These are phyloP conservation scores for Lagopus leucura DNA, from an alignment of 2,113 vertebrate species.

Conservation along the genomic window DNA sequence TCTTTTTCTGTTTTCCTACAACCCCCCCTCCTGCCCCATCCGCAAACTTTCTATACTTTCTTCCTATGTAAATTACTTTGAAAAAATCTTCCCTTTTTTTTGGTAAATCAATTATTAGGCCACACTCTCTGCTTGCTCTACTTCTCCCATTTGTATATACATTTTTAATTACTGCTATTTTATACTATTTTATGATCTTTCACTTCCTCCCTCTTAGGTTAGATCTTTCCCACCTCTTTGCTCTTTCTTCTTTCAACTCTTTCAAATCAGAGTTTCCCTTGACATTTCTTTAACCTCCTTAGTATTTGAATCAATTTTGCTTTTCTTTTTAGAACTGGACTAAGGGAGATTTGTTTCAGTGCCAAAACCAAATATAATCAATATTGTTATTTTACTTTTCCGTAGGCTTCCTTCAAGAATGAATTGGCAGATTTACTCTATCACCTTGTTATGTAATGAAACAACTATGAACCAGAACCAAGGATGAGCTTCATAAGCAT, in stretches of 20 bases:
- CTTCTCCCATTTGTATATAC: neutral
- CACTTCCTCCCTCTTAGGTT: neutral
- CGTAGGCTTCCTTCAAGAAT: neutral
- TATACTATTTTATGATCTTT: neutral
- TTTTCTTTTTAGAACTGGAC: neutral
- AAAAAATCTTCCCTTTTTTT: neutral
- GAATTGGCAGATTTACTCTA: neutral
- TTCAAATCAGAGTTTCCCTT: neutral
- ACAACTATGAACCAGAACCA: neutral
- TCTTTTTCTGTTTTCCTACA: neutral
- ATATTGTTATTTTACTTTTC: neutral
- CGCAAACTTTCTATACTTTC: neutral
- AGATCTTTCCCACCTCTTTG: neutral
- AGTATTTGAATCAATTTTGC: neutral
- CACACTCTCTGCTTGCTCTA: neutral
- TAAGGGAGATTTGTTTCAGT: neutral
- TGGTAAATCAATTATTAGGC: neutral
- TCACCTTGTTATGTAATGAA: neutral
- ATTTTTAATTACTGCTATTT: neutral
- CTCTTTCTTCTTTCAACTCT: neutral
- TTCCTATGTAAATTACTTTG: neutral
- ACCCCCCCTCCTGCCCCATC: neutral
- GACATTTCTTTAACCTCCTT: neutral
- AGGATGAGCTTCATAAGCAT: neutral
- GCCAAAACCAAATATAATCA: neutral